Evolutionary conservation across 2,113 vertebrate genomes (phyloP).

Genomic region (Mionectes macconnelli): DNA sequence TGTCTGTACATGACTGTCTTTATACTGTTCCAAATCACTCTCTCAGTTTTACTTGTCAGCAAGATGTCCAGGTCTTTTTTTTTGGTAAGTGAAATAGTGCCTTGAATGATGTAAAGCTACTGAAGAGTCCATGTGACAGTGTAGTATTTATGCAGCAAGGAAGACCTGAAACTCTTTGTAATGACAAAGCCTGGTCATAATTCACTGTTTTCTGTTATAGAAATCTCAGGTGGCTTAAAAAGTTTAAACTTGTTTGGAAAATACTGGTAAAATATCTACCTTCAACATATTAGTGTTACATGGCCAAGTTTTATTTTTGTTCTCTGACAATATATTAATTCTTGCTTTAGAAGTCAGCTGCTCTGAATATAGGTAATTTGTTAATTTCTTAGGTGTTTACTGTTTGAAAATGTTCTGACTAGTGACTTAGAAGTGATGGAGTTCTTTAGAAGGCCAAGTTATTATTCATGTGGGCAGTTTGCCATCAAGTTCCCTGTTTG

Average conservation of each 20-base stretch:
- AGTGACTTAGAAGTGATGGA: background rate
- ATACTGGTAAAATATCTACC: background rate
- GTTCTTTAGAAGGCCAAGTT: background rate
- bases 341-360: background rate
- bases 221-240: background rate
- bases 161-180: background rate
- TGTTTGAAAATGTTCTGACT: background rate
- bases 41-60: background rate
- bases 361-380: background rate
- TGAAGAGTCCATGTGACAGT: background rate
- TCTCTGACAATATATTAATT: background rate
- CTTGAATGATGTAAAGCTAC: background rate
- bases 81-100: background rate
- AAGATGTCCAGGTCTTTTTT: background rate
- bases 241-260: background rate
- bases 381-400: background rate
- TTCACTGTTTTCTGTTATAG: background rate
- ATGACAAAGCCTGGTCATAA: background rate
- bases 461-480: background rate
- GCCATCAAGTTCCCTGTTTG: background rate
- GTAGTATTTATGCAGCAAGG: background rate
- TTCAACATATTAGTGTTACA: background rate
- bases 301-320: background rate
- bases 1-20: slow-evolving; percentile 46
- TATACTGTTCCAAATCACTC: slow-evolving; percentile 19